Base-by-base conservation (phyloP, 2,888 invertebrate species). In the Mesorhabditis belari region DNA sequence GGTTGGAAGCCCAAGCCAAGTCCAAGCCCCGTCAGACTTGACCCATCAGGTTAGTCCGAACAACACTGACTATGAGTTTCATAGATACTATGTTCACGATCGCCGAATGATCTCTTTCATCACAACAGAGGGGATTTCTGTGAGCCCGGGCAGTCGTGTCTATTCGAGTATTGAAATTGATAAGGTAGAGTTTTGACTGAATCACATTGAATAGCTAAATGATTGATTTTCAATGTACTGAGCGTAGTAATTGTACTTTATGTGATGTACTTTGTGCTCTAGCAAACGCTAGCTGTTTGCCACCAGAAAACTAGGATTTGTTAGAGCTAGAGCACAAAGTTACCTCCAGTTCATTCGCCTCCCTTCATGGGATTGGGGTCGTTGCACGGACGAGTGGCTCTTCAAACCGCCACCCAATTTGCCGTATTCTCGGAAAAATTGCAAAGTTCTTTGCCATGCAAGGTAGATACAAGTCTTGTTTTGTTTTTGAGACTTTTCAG, bases 101-200 rank as follows among this genome's bases (percentile, higher is more conserved):
- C 44, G 44, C n/a, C 44, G n/a, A 1, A 9, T 35, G 0, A 35
- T 35, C 1, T 35, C 44, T 1, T 35, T 35, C 44, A 35, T 35
- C 44, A 35, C 44, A 2, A 35, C 44, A 35, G 44, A 35, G 44
- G 44, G 44, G 2, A 35, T 35, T 17, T 35, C 71, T 58, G 79
- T 79, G 3, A 75, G 74, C 5, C 77, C 77, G 1, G 75, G 75
- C 2, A 55, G 63, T 24, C 62, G 66, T 6, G 69, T 71, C 26
- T 77, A 74, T 57, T 72, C 77, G 5, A 74, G 75, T 1, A 62
- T 77, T 19, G 69, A 69, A 24, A 71, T 71, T 4, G 67, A 61
- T 9, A 61, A 64, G 59, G 74, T 74, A 9, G 51, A 57, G 17
- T 3, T 35, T 35, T 35, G 35, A n/a, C n/a, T n/a, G n/a, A 35